Conservation (phyloP, 2,797 vertebrate species). For the Arrhamphus sclerolepis region DNA sequence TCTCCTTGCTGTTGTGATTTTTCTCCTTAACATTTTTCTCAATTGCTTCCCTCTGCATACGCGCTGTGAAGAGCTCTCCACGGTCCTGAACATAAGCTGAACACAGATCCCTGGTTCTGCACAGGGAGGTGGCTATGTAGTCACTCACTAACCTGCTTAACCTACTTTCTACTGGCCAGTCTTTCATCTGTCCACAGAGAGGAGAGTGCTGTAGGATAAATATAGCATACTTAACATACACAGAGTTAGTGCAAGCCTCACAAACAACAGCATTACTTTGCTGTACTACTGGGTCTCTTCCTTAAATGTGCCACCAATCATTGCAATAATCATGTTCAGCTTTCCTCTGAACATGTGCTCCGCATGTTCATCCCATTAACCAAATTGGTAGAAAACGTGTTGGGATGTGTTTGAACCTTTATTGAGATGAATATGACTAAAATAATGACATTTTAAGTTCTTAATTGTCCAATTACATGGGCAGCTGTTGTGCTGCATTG, state of each 20-base stretch:
- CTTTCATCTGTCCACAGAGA: constrained; percentile 57
- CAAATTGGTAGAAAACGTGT: constrained; percentile 73
- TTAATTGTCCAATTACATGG: constrained; percentile 84
- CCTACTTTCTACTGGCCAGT: constrained; percentile 69
- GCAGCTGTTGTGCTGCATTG: constrained; percentile 82
- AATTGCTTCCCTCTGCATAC: constrained; percentile 30
- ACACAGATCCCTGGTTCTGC: constrained; percentile 34
- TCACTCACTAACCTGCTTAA: constrained; percentile 77
- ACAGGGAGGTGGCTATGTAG: constrained; percentile 62
- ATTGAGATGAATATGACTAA: constrained; percentile 79
- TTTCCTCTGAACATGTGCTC: constrained; percentile 56
- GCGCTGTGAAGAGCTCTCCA: constrained; percentile 57
- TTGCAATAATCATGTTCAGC: constrained; percentile 60
- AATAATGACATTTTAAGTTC: constrained; percentile 81
- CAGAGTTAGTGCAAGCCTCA: constrained; percentile 23
- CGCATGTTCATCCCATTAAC: constrained; percentile 77
- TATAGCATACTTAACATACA: constrained; percentile 58
- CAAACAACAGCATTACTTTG: constrained; percentile 7
- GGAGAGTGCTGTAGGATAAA: constrained; percentile 70
- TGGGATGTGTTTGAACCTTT: constrained; percentile 66
- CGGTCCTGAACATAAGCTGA: constrained; percentile 60
- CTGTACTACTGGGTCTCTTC: constrained; percentile 15
- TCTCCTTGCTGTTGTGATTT: too few relatives aligned
- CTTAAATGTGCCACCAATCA: constrained; percentile 50
- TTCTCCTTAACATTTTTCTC: neutral